phyloP scores from a whole-genome alignment of 2,797 vertebrate genomes.

The Paedocypris micromegethes region DNA sequence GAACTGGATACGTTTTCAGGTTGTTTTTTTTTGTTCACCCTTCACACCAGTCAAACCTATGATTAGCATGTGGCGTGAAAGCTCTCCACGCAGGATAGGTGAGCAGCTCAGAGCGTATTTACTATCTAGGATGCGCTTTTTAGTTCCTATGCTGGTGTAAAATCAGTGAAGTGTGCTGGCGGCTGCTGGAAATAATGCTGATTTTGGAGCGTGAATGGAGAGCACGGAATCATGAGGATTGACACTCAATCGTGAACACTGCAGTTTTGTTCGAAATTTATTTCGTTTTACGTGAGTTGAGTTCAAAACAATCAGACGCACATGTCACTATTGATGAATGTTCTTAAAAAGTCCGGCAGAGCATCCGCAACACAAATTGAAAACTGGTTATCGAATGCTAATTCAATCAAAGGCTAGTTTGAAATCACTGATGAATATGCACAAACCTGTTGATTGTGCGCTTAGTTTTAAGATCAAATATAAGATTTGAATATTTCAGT shows the following conservation, averaged over 20 bases:
- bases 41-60: constrained; percentile 12
- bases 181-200: constrained; percentile 11
- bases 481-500: too few species aligned
- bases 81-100: neutral
- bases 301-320: neutral
- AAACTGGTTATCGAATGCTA: neutral
- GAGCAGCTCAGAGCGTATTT: constrained; percentile 1
- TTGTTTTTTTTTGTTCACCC: constrained; percentile 7
- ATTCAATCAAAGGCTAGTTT: too few species aligned
- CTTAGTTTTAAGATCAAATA: too few species aligned
- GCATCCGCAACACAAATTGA: neutral
- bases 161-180: constrained; percentile 22
- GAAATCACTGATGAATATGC: too few species aligned
- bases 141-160: constrained; percentile 17
- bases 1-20: constrained; percentile 10
- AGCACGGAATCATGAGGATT: constrained; percentile 9
- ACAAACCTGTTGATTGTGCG: too few species aligned
- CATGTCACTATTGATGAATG: constrained; percentile 31
- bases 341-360: constrained; percentile 6
- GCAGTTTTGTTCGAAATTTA: constrained; percentile 15
- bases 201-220: constrained; percentile 13
- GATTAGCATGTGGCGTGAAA: constrained; percentile 18
- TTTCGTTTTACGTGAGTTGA: constrained; percentile 3
- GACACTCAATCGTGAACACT: constrained; percentile 3
- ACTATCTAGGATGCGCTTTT: constrained; percentile 17